Base-by-base conservation (phyloP, 2,797 vertebrate species). In the Champsocephalus gunnari region DNA sequence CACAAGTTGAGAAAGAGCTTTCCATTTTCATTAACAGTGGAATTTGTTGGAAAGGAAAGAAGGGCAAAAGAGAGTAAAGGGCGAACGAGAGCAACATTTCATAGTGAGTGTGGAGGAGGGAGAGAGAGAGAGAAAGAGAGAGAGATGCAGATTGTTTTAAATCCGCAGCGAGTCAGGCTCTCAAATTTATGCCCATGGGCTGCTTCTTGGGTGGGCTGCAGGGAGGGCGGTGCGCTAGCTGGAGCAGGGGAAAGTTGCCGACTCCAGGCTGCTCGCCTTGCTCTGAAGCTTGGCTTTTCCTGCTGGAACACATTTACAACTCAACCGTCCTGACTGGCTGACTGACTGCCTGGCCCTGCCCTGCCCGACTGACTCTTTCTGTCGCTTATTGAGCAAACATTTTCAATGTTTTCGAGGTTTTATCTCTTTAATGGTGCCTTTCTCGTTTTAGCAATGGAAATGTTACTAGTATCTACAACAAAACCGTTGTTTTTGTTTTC, bases 141-240 rank as follows among this genome's bases (percentile, higher is more conserved):
- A 88, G 92, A 90, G 87, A 90, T 90, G 86, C 91, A 95, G 94
- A 95, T 95, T 94, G 94, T 94, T 94, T 95, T 95, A 95, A 95
- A 95, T 94, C 94, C 89, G 73, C 93, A 92, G 92, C 94, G 89
- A 95, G 92, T 95, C 95, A 95, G 91, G 86, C 94, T 96, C 95
- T 95, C 95, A 96, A 95, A 96, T 96, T 95, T 96, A 96, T 96
- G 95, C 95, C 96, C 95, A 95, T 95, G 95, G 96, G 97, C 96
- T 93, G 94, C 97, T 95, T 96, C 97, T 97, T 98, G 97, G 97
- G 97, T 98, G 97, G 97, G 96, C 97, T 94, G 94, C 91, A 91
- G 91, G 92, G 93, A 92, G 93, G 89, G 89, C 83, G 88, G 86
- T 75, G 90, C 80, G 24, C 74, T 77, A 75, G 90, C 93, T 92